A percentile compares a stretch with the other conserved stretches of the same genome.
These are phyloP conservation scores for Scarus forsteni DNA, from an alignment of 2,797 vertebrate species.

Conservation along the genomic window DNA sequence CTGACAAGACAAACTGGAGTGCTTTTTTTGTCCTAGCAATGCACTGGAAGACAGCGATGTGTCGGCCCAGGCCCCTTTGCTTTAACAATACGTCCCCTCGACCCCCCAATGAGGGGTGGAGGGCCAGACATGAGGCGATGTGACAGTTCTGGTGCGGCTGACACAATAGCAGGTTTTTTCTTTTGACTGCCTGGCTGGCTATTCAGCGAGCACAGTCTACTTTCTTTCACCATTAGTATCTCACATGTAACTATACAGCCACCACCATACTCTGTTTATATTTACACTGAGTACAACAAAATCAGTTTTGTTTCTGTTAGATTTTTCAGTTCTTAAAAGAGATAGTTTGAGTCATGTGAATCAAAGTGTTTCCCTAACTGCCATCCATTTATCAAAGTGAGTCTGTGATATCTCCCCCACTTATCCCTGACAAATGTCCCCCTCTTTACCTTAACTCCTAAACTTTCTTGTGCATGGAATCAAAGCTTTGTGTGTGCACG, in stretches of 20 bases:
- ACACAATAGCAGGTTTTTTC: slow-evolving; percentile 84
- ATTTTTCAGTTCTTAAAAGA: slow-evolving; percentile 14
- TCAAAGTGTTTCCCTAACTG: too few species aligned
- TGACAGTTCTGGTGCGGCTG: slow-evolving; percentile 86
- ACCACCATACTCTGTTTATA: too few species aligned
- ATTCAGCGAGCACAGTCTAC: slow-evolving; percentile 31
- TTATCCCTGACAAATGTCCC: background rate
- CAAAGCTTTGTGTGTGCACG: slow-evolving; percentile 44
- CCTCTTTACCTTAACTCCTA: slow-evolving; percentile 24
- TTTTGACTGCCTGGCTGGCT: slow-evolving; percentile 70
- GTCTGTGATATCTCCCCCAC: background rate
- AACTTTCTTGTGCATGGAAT: slow-evolving; percentile 18
- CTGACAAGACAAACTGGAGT: slow-evolving; percentile 60
- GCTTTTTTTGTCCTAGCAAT: slow-evolving; percentile 70
- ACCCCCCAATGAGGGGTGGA: slow-evolving; percentile 83
- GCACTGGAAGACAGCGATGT: slow-evolving; percentile 76
- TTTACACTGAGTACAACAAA: slow-evolving; percentile 20
- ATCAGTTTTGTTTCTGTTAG: background rate
- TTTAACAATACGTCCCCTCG: slow-evolving; percentile 82
- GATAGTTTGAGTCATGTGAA: too few species aligned
- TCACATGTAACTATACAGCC: slow-evolving; percentile 27
- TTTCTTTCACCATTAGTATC: slow-evolving; percentile 61
- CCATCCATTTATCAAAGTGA: background rate
- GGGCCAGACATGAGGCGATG: slow-evolving; percentile 85
- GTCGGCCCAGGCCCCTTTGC: slow-evolving; percentile 73